These are phyloP conservation scores for Ailuropoda melanoleuca DNA, from an alignment of 2,113 vertebrate species.

Conservation along the genomic window DNA sequence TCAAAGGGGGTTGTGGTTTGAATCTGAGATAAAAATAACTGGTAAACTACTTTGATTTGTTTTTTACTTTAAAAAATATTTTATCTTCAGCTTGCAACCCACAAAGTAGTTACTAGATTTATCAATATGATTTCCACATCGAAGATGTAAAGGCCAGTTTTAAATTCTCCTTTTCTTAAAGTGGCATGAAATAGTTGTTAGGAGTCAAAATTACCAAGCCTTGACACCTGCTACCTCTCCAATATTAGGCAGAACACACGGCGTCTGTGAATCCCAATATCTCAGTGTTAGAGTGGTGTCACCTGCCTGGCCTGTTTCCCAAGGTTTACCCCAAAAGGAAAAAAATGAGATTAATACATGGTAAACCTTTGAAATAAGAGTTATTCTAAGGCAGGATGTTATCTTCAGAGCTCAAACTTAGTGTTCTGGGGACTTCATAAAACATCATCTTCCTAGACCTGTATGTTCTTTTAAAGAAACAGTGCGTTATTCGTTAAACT, in stretches of 20 bases:
- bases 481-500: neutral
- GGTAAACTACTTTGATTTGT: constrained; percentile 5
- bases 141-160: neutral
- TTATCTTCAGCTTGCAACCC: constrained; percentile 23
- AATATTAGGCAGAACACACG: neutral
- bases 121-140: neutral
- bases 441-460: neutral
- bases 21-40: constrained; percentile 1
- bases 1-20: neutral
- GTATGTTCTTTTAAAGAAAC: neutral
- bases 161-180: neutral
- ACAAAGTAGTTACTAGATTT: neutral
- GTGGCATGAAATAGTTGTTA: neutral
- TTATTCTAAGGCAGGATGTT: neutral
- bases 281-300: neutral
- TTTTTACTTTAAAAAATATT: constrained; percentile 6
- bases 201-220: neutral
- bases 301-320: neutral
- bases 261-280: neutral
- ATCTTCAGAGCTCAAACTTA: neutral
- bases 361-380: neutral
- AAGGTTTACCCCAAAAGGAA: neutral
- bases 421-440: neutral
- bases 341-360: neutral
- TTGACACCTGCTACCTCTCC: neutral